These are phyloP conservation scores for Scylla paramamosain DNA, from an alignment of 1,140 invertebrate genomes.

Conservation along the genomic window DNA sequence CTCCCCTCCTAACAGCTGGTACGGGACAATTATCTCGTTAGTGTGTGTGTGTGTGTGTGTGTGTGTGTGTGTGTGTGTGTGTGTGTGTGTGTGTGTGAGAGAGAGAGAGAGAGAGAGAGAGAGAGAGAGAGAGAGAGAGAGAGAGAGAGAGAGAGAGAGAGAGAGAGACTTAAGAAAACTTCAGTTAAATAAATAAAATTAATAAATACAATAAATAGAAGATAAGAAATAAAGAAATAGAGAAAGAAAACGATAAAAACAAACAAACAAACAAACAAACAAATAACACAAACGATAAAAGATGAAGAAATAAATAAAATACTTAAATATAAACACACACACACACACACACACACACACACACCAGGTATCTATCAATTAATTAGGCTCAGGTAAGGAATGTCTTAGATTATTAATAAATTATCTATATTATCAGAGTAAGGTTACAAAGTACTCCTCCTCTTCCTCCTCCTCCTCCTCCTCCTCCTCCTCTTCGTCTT, in stretches of 20 bases:
- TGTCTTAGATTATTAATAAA: no score
- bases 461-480: no score
- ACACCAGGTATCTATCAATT: no score
- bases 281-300: neutral
- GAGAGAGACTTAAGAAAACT: neutral
- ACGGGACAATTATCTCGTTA: neutral
- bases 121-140: slow-evolving; percentile 5
- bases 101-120: neutral
- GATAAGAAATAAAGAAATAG: neutral
- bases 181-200: neutral
- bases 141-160: slow-evolving; percentile 47
- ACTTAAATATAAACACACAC: neutral
- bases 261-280: neutral
- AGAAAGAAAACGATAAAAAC: neutral
- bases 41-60: neutral
- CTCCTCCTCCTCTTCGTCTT: no score
- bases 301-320: neutral
- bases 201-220: neutral
- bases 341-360: neutral
- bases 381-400: no score
- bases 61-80: neutral
- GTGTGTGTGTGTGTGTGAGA: neutral
- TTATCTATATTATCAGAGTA: no score
- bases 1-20: neutral
- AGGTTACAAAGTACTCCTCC: no score